Evolutionary conservation across 1,140 invertebrate genomes (phyloP).

Genomic region (Lanistes nyassanus): DNA sequence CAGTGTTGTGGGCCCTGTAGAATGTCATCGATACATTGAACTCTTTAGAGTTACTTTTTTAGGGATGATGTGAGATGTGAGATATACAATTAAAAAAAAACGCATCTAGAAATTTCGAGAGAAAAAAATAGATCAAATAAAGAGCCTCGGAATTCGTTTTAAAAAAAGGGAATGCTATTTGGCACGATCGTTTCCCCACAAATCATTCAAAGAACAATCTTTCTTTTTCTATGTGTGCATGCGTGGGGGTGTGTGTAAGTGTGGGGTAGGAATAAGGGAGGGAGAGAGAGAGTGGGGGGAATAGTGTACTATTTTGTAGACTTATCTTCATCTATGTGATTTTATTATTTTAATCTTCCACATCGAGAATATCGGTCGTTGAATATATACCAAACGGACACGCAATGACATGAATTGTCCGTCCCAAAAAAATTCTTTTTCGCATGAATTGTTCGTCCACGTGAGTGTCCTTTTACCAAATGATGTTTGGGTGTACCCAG

Average conservation of each 20-base stretch:
- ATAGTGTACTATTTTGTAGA: neutral
- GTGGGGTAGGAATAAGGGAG: slow-evolving; percentile 2
- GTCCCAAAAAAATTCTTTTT: neutral
- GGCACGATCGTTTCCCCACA: neutral
- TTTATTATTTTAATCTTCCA: neutral
- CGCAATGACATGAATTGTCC: neutral
- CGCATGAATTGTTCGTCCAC: neutral
- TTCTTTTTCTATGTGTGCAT: neutral
- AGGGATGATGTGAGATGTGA: neutral
- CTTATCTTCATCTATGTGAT: neutral
- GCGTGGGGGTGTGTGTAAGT: slow-evolving; percentile 3
- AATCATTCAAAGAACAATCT: neutral
- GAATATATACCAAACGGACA: neutral
- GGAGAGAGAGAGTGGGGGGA: neutral
- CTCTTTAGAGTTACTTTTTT: neutral
- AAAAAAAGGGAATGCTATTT: no score
- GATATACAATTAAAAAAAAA: neutral
- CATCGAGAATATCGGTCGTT: neutral
- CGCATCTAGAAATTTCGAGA: neutral
- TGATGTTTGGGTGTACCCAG: neutral
- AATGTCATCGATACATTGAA: neutral
- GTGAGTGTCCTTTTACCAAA: neutral
- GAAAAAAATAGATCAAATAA: no score
- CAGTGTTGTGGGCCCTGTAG: neutral
- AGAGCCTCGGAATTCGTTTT: no score